Conservation (phyloP, 2,888 invertebrate species). For the Cremastinae sp. region DNA sequence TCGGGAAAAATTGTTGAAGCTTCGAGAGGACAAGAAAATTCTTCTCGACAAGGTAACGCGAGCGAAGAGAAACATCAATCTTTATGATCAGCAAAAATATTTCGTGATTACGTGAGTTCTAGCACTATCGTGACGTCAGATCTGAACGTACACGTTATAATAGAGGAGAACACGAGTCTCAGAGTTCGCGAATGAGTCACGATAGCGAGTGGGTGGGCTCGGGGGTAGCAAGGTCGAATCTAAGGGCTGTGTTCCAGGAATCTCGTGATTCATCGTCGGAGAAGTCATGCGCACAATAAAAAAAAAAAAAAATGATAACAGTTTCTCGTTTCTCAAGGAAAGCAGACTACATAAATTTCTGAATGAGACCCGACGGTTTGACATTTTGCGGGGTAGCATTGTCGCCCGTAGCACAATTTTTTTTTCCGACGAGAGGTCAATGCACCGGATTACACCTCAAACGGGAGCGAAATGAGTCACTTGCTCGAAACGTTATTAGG, state of each 20-base stretch:
- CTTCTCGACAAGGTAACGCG: slow-evolving; percentile 74
- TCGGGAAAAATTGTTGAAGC: slow-evolving; percentile 75
- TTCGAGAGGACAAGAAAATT: slow-evolving; percentile 77
- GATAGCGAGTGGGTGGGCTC: slow-evolving; percentile 19
- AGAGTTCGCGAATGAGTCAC: slow-evolving; percentile 60
- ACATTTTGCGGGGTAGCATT: not conserved
- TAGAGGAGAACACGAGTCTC: not conserved
- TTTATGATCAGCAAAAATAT: not conserved
- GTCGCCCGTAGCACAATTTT: slow-evolving; percentile 31
- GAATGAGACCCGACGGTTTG: not conserved
- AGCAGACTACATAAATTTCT: not conserved
- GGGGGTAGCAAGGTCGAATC: slow-evolving; percentile 50
- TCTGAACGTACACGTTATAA: not conserved
- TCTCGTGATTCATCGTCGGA: slow-evolving; percentile 64
- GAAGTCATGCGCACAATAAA: slow-evolving; percentile 6
- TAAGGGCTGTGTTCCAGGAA: slow-evolving; percentile 56
- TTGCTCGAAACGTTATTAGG: slow-evolving; percentile 50
- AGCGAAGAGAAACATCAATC: not conserved
- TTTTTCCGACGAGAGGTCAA: slow-evolving; percentile 49
- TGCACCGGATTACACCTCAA: slow-evolving; percentile 51
- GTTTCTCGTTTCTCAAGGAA: not conserved
- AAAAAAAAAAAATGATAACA: not conserved
- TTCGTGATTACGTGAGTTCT: slow-evolving; percentile 33
- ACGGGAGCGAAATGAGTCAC: slow-evolving; percentile 69
- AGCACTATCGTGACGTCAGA: slow-evolving; percentile 45